phyloP scores from a whole-genome alignment of 1,140 invertebrate genomes.

The Thalassaphorura encarpata region DNA sequence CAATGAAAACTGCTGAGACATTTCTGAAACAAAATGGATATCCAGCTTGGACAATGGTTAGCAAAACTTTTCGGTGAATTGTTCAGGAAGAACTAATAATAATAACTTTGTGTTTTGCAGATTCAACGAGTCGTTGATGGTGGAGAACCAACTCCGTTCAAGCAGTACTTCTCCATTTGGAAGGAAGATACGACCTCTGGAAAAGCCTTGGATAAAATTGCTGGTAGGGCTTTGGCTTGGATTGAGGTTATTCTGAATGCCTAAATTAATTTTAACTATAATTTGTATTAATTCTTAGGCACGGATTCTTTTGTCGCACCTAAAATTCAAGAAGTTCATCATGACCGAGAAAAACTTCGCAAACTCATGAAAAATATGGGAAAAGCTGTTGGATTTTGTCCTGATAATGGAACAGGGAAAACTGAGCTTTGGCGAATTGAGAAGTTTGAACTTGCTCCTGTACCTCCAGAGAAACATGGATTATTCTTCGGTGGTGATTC shows the following conservation, averaged over 20 bases:
- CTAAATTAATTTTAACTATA: no score
- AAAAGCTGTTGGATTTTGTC: conserved; percentile 57
- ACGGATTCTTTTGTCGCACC: conserved; percentile 15
- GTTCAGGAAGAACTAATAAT: background rate
- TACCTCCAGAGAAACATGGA: conserved; percentile 48
- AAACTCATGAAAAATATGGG: conserved; percentile 31
- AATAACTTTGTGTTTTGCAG: conserved; percentile 30
- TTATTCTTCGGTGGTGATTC: conserved; percentile 66
- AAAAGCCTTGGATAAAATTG: conserved; percentile 35
- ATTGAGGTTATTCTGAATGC: background rate
- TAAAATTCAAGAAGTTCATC: conserved; percentile 8
- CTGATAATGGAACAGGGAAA: conserved; percentile 53
- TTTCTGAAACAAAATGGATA: conserved; percentile 57
- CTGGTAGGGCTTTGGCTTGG: no score
- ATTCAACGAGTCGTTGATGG: conserved; percentile 56
- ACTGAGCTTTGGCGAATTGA: conserved; percentile 45
- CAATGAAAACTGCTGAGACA: conserved; percentile 63
- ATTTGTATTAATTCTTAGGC: conserved; percentile 34
- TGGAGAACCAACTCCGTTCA: conserved; percentile 63
- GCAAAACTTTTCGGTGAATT: conserved; percentile 1
- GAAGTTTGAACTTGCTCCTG: conserved; percentile 47
- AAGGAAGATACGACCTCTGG: conserved; percentile 49
- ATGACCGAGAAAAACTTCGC: conserved; percentile 10
- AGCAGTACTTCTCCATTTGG: conserved; percentile 68
- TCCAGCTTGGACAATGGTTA: conserved; percentile 64